These are phyloP conservation scores for Caenorhabditis plicata DNA, from an alignment of 2,888 invertebrate species.

Conservation along the genomic window DNA sequence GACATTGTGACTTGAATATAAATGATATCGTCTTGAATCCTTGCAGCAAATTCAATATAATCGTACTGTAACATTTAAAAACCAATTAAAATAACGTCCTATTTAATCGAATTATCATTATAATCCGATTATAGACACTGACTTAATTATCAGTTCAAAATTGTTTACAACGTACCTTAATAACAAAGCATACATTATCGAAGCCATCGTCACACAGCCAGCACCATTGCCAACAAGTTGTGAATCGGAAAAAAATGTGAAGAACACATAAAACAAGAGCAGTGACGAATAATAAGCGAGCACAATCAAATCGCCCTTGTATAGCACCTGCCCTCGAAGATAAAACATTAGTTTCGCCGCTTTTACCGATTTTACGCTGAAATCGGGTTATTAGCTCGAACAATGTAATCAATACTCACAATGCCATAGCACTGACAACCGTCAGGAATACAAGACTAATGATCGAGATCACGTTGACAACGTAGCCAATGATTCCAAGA, in stretches of 20 bases:
- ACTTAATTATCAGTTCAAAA: too few species aligned
- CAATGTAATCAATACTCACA: slow-evolving; percentile 9
- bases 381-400: not conserved
- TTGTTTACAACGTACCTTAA: slow-evolving; percentile 13
- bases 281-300: slow-evolving; percentile 8
- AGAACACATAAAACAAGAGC: slow-evolving; percentile 15
- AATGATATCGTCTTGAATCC: slow-evolving; percentile 32
- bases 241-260: slow-evolving; percentile 17
- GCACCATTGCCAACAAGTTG: slow-evolving; percentile 1
- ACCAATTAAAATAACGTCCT: too few species aligned
- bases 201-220: slow-evolving; percentile 27
- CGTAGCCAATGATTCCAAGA: slow-evolving; percentile 18
- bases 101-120: too few species aligned
- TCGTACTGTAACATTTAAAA: slow-evolving; percentile 24
- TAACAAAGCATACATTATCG: slow-evolving; percentile 24
- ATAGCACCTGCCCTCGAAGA: slow-evolving; percentile 7
- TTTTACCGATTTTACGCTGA: slow-evolving; percentile 1
- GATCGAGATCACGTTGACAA: slow-evolving; percentile 24
- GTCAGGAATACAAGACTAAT: slow-evolving; percentile 20
- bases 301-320: slow-evolving; percentile 8
- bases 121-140: not conserved
- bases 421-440: slow-evolving; percentile 5
- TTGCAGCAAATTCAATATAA: slow-evolving; percentile 37
- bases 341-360: not conserved
- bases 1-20: too few species aligned